Evolutionary conservation across 2,797 vertebrate species (phyloP).

Genomic region (Rhyacichthys aspro): DNA sequence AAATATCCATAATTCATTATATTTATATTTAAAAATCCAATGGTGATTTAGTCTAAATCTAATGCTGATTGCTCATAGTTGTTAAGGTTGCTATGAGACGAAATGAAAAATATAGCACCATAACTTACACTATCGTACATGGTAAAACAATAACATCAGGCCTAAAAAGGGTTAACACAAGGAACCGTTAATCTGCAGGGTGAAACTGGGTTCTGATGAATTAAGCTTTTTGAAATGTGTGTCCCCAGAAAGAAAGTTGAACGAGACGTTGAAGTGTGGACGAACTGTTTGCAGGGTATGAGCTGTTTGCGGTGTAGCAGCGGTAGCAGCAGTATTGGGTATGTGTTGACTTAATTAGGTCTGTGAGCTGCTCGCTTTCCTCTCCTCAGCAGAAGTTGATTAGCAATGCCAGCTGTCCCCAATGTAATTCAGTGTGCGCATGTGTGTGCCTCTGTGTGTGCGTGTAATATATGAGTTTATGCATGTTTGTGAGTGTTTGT

Average conservation of each 20-base stretch:
- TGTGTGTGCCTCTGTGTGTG: conserved; percentile 52
- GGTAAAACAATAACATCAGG: too few relatives aligned
- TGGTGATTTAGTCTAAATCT: too few relatives aligned
- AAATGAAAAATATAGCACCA: too few relatives aligned
- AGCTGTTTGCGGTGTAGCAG: conserved; percentile 70
- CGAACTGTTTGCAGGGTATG: conserved; percentile 31
- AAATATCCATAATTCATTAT: too few relatives aligned
- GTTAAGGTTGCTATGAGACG: too few relatives aligned
- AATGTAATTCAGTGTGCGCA: conserved; percentile 77
- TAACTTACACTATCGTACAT: too few relatives aligned
- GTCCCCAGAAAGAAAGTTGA: neutral
- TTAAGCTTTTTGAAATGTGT: neutral
- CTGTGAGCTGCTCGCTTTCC: conserved; percentile 80
- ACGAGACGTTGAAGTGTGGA: conserved; percentile 21
- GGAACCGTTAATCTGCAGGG: too few relatives aligned
- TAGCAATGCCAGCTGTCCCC: conserved; percentile 86
- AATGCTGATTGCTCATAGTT: too few relatives aligned
- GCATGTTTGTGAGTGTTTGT: conserved; percentile 57
- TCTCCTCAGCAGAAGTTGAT: conserved; percentile 86
- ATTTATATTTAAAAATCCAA: too few relatives aligned
- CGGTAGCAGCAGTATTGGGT: conserved; percentile 74
- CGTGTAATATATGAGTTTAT: conserved; percentile 61
- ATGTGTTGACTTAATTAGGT: conserved; percentile 87
- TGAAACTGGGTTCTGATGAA: conserved; percentile 6
- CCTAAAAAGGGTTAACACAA: too few relatives aligned